A percentile compares a stretch with the other conserved stretches of the same genome.
Evolutionary conservation across 2,888 invertebrate species (phyloP).

Genomic region (Rapana venosa): DNA sequence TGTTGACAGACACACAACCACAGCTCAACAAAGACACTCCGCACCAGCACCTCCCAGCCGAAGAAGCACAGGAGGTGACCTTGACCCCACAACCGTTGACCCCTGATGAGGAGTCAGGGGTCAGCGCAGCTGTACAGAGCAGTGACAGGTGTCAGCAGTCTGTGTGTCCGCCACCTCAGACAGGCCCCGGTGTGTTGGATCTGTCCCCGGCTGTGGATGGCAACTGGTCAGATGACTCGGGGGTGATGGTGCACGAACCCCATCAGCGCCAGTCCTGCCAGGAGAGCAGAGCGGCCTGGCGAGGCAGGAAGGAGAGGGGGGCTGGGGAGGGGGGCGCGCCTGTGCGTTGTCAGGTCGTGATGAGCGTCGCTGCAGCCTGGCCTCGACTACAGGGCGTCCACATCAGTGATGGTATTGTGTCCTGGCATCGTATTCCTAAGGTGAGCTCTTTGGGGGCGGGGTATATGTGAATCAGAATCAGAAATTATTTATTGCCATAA

Average conservation of each 20-base stretch:
- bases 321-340: slow-evolving; percentile 2
- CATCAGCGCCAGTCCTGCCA: not conserved
- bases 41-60: not conserved
- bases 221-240: slow-evolving; percentile 49
- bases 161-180: not conserved
- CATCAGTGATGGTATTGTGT: slow-evolving; percentile 63
- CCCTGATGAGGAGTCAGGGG: not conserved
- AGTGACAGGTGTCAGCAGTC: too few species aligned
- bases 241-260: slow-evolving; percentile 47
- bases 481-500: not conserved
- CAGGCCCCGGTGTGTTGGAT: not conserved
- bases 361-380: slow-evolving; percentile 35
- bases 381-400: slow-evolving; percentile 56
- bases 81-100: not conserved
- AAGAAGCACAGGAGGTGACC: not conserved
- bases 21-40: too few species aligned
- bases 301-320: slow-evolving; percentile 16
- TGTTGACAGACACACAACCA: too few species aligned
- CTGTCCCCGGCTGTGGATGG: slow-evolving; percentile 23
- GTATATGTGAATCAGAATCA: not conserved
- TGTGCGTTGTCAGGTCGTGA: slow-evolving; percentile 48
- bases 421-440: slow-evolving; percentile 64
- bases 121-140: too few species aligned
- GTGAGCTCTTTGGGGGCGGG: slow-evolving; percentile 50
- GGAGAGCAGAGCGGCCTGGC: not conserved